A percentile compares a stretch with the other conserved stretches of the same genome.
Evolutionary conservation across 1,140 invertebrate species (phyloP).

Genomic region (Cotesia chilonis): DNA sequence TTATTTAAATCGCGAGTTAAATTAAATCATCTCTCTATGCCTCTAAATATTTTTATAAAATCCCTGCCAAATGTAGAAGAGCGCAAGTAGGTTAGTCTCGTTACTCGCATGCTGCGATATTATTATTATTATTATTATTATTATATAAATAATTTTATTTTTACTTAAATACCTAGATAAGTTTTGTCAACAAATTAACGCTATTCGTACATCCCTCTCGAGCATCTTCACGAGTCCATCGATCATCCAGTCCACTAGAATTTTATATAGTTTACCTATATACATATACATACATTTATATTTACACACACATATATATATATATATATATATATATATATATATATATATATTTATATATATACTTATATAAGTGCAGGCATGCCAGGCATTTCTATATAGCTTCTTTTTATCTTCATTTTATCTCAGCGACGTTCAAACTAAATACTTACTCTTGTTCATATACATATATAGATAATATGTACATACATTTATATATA

Average conservation of each 20-base stretch:
- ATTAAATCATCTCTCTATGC: slow-evolving; percentile 15
- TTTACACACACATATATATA: neutral
- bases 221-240: slow-evolving; percentile 28
- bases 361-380: slow-evolving; percentile 19
- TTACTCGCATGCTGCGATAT: slow-evolving; percentile 24
- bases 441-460: slow-evolving; percentile 13
- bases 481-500: too few species aligned
- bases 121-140: slow-evolving; percentile 7
- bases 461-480: neutral
- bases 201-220: slow-evolving; percentile 11
- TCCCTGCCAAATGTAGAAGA: slow-evolving; percentile 29
- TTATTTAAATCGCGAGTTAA: slow-evolving; percentile 15
- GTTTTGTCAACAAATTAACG: slow-evolving; percentile 1
- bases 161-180: neutral
- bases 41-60: slow-evolving; percentile 14
- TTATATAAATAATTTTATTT: slow-evolving; percentile 7
- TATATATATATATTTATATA: too few species aligned
- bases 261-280: slow-evolving; percentile 6
- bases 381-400: slow-evolving; percentile 28
- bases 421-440: slow-evolving; percentile 23
- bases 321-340: too few species aligned
- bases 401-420: slow-evolving; percentile 23
- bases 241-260: slow-evolving; percentile 28
- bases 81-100: slow-evolving; percentile 33
- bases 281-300: neutral